Evolutionary conservation across 2,888 invertebrate species (phyloP), one percentile per base, ranked within the genome.

Genomic region (Pasiphila rectangulata): DNA sequence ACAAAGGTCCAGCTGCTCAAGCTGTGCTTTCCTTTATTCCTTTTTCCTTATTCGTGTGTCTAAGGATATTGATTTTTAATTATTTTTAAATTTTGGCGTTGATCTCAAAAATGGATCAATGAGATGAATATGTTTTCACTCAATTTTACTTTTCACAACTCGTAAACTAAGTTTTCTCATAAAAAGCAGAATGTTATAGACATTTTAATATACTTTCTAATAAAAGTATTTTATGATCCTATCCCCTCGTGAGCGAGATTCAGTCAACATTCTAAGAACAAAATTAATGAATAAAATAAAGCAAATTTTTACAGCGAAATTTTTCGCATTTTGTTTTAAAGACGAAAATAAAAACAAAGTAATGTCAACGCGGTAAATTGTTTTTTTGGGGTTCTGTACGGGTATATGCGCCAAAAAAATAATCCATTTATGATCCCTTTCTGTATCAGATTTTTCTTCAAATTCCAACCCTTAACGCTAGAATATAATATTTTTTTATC

Each of bases 161-260:
- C 57, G 51, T 57, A 53, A 48, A 54, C 59, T 16, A 64, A 67
- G 46, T 67, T 67, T 67, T 59, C 61, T 63, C 61, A 54, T 68
- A 60, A 63, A 64, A 56, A 57, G 56, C 62, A 54, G 32, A 57
- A 41, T 59, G 57, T 62, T 61, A 63, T 61, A 61, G 57, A 51
- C 54, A 47, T 56, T 59, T 61, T 61, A 67, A 64, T 55, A 43
- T 46, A 43, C 46, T 51, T 46, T 36, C 35, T 46, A 51, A 46
- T 51, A 46, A 51, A 46, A 51, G 12, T 43, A 27, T 51, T 51
- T 51, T 43, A 50, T 34, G 32, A 12, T 32, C 29, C 27, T 9
- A 21, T 41, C 27, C 48, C 21, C 30, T 40, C 17, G 32, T 23
- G 37, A 24, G 29, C 15, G 3, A 20, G 23, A 21, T 41, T 32